Conservation (phyloP, 2,888 invertebrate genomes). For the Furcula furcula region DNA sequence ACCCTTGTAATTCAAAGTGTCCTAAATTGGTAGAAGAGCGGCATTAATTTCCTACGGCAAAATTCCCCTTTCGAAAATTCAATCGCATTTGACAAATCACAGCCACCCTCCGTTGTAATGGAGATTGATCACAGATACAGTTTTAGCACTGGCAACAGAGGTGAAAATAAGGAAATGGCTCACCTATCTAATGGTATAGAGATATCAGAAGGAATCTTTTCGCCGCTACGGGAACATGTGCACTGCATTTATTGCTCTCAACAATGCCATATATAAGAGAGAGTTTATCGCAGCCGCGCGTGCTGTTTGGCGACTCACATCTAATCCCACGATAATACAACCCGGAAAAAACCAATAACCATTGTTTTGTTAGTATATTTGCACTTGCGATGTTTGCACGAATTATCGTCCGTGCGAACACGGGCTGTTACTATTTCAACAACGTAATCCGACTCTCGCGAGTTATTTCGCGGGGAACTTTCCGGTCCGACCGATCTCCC, state of each 20-base stretch:
- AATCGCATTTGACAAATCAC: slow-evolving; percentile 45
- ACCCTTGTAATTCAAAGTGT: slow-evolving; percentile 34
- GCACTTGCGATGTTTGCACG: slow-evolving; percentile 60
- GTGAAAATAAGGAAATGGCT: slow-evolving; percentile 55
- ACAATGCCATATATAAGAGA: slow-evolving; percentile 32
- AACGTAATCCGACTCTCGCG: slow-evolving; percentile 51
- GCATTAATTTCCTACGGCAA: slow-evolving; percentile 36
- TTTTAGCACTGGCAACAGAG: slow-evolving; percentile 46
- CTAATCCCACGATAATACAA: slow-evolving; percentile 71
- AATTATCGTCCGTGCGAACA: slow-evolving; percentile 59
- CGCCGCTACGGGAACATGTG: slow-evolving; percentile 43
- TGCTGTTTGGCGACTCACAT: slow-evolving; percentile 45
- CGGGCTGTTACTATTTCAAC: slow-evolving; percentile 58
- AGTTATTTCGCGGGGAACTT: slow-evolving; percentile 43
- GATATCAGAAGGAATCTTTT: slow-evolving; percentile 40
- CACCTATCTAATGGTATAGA: slow-evolving; percentile 58
- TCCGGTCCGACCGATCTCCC: slow-evolving; percentile 34
- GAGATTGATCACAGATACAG: slow-evolving; percentile 55
- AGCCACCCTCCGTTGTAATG: slow-evolving; percentile 37
- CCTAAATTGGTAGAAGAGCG: slow-evolving; percentile 39
- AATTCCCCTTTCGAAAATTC: slow-evolving; percentile 40
- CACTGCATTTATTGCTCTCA: slow-evolving; percentile 46
- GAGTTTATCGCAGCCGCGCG: slow-evolving; percentile 58
- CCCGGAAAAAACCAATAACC: slow-evolving; percentile 72
- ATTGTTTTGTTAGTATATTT: slow-evolving; percentile 69